Percentiles rank a stretch among this genome's conserved stretches.
phyloP scores from a whole-genome alignment of 1,140 invertebrate genomes.

The Drosophila paulistorum region DNA sequence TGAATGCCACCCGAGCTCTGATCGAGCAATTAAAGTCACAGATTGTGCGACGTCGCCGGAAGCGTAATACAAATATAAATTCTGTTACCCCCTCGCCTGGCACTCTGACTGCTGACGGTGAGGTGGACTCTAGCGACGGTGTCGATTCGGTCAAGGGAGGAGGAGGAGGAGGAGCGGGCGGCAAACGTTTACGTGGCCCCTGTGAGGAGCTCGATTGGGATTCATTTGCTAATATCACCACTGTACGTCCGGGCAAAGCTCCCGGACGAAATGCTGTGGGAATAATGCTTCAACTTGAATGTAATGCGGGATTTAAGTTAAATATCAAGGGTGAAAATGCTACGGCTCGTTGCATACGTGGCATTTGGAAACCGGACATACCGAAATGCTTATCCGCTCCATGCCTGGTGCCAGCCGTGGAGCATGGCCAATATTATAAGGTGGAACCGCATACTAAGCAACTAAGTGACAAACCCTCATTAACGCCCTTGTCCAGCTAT shows the following conservation, averaged over 20 bases:
- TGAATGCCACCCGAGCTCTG: slow-evolving; percentile 45
- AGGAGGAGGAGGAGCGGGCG: slow-evolving; percentile 43
- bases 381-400: slow-evolving; percentile 88
- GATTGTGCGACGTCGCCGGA: slow-evolving; percentile 66
- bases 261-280: slow-evolving; percentile 85
- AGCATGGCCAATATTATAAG: slow-evolving; percentile 79
- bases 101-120: slow-evolving; percentile 50
- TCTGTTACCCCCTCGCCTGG: slow-evolving; percentile 28
- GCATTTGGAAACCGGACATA: slow-evolving; percentile 91
- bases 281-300: slow-evolving; percentile 88
- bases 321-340: slow-evolving; percentile 88
- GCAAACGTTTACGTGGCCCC: slow-evolving; percentile 83
- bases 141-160: slow-evolving; percentile 50
- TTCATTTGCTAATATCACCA: slow-evolving; percentile 74
- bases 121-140: slow-evolving; percentile 62
- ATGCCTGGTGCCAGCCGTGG: slow-evolving; percentile 78
- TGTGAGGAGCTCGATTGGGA: slow-evolving; percentile 83
- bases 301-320: slow-evolving; percentile 89
- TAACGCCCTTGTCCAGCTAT: slow-evolving; percentile 72
- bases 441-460: slow-evolving; percentile 74
- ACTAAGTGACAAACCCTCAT: slow-evolving; percentile 66
- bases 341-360: slow-evolving; percentile 90
- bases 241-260: slow-evolving; percentile 76
- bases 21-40: slow-evolving; percentile 78
- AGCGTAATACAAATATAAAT: slow-evolving; percentile 56